phyloP scores from a whole-genome alignment of 1,140 invertebrate genomes.

The Drosophila simulans region DNA sequence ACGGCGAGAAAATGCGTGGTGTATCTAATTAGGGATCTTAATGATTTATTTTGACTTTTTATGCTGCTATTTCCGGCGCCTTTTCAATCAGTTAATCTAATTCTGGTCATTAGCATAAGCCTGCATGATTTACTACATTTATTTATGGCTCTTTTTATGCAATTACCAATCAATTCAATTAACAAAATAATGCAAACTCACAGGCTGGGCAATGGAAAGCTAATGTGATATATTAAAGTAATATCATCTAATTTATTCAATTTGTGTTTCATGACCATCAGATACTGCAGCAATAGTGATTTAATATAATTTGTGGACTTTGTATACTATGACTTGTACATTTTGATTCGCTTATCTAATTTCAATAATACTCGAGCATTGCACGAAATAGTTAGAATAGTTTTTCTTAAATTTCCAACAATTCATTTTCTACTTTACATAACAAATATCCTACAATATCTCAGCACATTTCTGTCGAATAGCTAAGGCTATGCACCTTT shows the following conservation, averaged over 20 bases:
- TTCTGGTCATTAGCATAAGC: neutral
- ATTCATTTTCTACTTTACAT: too few relatives aligned
- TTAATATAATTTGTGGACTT: too few relatives aligned
- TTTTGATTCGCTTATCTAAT: too few relatives aligned
- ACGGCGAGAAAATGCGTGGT: conserved; percentile 7
- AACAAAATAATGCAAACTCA: neutral
- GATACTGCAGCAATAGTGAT: too few relatives aligned
- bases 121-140: neutral
- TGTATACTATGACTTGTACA: too few relatives aligned
- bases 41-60: conserved; percentile 1
- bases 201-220: neutral
- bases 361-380: too few relatives aligned
- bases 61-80: neutral
- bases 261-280: neutral
- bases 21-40: neutral
- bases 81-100: neutral
- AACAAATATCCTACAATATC: too few relatives aligned
- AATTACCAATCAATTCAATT: neutral
- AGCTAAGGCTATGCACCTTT: neutral
- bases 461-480: neutral
- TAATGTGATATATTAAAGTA: neutral
- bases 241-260: neutral
- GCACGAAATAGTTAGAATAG: too few relatives aligned
- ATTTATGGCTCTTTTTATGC: neutral
- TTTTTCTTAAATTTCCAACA: too few relatives aligned